phyloP scores from a whole-genome alignment of 2,888 invertebrate genomes.

The Drosophila yooni region DNA sequence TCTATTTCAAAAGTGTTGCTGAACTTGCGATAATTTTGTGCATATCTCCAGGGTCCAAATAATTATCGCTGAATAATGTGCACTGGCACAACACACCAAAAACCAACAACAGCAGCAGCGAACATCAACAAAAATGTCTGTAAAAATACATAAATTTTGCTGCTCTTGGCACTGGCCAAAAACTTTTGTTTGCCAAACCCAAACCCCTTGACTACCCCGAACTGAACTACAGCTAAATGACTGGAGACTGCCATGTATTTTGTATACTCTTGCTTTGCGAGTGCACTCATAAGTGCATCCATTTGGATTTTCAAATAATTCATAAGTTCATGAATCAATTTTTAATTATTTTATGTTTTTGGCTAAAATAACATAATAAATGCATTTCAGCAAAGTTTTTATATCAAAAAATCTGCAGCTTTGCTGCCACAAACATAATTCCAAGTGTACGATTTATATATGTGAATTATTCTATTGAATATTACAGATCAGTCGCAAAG shows the following conservation, averaged over 20 bases:
- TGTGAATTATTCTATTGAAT: background rate
- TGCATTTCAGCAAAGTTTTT: background rate
- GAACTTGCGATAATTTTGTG: constrained; percentile 48
- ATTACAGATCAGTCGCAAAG: too few species aligned
- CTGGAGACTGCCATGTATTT: constrained; percentile 31
- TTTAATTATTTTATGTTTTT: background rate
- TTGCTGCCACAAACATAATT: background rate
- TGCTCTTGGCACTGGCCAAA: constrained; percentile 64
- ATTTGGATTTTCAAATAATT: background rate
- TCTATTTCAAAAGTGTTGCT: constrained; percentile 5
- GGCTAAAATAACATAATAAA: background rate
- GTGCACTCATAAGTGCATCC: background rate
- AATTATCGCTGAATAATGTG: constrained; percentile 81
- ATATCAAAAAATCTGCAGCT: background rate
- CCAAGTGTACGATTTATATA: background rate
- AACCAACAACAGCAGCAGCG: constrained; percentile 32
- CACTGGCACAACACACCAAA: constrained; percentile 42
- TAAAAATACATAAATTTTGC: constrained; percentile 65
- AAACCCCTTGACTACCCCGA: background rate
- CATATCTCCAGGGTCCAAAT: constrained; percentile 47
- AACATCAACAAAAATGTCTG: constrained; percentile 24
- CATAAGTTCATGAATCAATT: background rate
- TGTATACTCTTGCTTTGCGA: background rate
- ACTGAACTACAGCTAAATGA: constrained; percentile 47
- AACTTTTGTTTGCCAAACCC: constrained; percentile 33